A percentile compares a stretch with the other conserved stretches of the same genome.
Conservation (phyloP, 2,888 invertebrate species). For the Stramonita haemastoma region DNA sequence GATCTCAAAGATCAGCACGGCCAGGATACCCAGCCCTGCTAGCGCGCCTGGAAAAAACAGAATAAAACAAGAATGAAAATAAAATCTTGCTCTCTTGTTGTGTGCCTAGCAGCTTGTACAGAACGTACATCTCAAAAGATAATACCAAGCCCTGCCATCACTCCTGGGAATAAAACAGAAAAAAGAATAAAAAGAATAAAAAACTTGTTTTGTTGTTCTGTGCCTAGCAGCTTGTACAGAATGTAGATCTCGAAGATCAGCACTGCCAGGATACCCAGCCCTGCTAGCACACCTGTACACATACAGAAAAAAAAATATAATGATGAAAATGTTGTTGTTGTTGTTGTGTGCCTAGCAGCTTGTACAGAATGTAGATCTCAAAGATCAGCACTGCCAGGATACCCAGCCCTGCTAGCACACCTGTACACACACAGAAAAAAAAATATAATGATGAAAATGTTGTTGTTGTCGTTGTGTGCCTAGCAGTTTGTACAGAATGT, state of each 20-base stretch:
- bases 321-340: too few relatives aligned
- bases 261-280: conserved; percentile 90
- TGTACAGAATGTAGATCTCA: conserved; percentile 91
- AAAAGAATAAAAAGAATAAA: too few relatives aligned
- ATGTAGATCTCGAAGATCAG: conserved; percentile 91
- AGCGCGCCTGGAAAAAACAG: too few relatives aligned
- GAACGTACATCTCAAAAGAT: conserved; percentile 90
- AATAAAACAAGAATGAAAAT: too few relatives aligned
- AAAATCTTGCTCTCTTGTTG: conserved; percentile 57
- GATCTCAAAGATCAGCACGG: conserved; percentile 90
- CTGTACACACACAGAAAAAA: too few relatives aligned
- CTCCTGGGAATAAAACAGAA: too few relatives aligned
- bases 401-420: conserved; percentile 82
- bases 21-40: conserved; percentile 86
- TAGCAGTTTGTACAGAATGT: conserved; percentile 89
- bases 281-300: conserved; percentile 68
- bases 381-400: conserved; percentile 91
- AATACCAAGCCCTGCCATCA: conserved; percentile 85
- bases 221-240: conserved; percentile 86
- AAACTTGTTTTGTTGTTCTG: too few relatives aligned
- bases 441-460: too few relatives aligned
- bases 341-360: conserved; percentile 84
- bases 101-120: conserved; percentile 86
- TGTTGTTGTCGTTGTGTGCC: conserved; percentile 78
- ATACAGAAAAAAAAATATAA: too few relatives aligned